Percentiles rank a stretch among this genome's conserved stretches.
Evolutionary conservation across 2,113 vertebrate genomes (phyloP).

Genomic region (Heterotilapia buettikoferi): DNA sequence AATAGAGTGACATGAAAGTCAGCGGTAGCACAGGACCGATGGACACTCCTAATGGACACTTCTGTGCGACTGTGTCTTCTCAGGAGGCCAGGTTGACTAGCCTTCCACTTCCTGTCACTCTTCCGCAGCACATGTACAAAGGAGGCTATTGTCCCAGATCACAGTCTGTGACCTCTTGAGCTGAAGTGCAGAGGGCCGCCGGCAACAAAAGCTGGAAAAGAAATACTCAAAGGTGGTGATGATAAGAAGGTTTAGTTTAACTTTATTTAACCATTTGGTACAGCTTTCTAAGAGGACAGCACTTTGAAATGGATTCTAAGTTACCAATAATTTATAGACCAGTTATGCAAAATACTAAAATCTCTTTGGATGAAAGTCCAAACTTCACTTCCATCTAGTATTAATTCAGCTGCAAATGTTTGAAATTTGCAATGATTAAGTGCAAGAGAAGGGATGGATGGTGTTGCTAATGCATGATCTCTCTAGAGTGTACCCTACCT

Average conservation of each 20-base stretch:
- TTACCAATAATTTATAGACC: not conserved
- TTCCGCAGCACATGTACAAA: conserved; percentile 52
- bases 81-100: conserved; percentile 48
- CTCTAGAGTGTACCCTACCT: not conserved
- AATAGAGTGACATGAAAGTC: conserved; percentile 65
- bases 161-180: conserved; percentile 40
- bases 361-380: not conserved
- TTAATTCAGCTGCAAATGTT: not conserved
- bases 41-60: conserved; percentile 51
- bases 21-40: conserved; percentile 25
- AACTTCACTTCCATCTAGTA: not conserved
- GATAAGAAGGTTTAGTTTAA: not conserved
- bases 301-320: not conserved
- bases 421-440: not conserved
- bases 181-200: conserved; percentile 24
- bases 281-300: not conserved
- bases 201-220: not conserved
- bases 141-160: conserved; percentile 51
- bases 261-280: not conserved
- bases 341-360: not conserved
- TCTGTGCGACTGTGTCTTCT: conserved; percentile 28
- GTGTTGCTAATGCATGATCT: not conserved
- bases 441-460: not conserved
- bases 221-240: not conserved
- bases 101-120: conserved; percentile 58